A percentile compares a stretch with the other conserved stretches of the same genome.
Evolutionary conservation across 2,888 invertebrate species (phyloP).

Genomic region (Trileptium ribeirensis): DNA sequence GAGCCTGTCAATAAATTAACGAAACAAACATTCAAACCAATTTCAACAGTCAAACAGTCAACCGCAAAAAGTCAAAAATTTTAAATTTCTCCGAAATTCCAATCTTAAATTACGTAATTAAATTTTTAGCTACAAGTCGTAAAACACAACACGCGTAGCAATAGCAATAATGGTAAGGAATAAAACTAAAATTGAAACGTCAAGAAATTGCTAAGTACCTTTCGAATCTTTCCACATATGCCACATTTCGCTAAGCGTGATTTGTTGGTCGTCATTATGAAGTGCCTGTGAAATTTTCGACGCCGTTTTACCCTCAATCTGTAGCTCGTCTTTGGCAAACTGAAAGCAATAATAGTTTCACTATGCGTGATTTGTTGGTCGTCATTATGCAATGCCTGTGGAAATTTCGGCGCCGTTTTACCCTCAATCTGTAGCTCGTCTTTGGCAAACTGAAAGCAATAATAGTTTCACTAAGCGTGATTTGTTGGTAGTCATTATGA

Average conservation of each 20-base stretch:
- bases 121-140: no score
- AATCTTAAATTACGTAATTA: no score
- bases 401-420: slow-evolving; percentile 74
- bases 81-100: no score
- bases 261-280: slow-evolving; percentile 69
- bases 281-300: background rate
- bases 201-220: no score
- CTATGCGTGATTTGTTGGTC: slow-evolving; percentile 53
- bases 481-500: no score
- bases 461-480: background rate
- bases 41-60: no score
- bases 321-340: slow-evolving; percentile 90
- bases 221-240: slow-evolving; percentile 87
- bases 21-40: no score
- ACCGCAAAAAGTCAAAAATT: no score
- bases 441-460: slow-evolving; percentile 69
- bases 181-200: no score
- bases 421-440: slow-evolving; percentile 86
- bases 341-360: slow-evolving; percentile 58
- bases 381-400: slow-evolving; percentile 82
- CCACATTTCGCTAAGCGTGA: slow-evolving; percentile 94
- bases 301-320: slow-evolving; percentile 63
- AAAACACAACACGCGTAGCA: no score
- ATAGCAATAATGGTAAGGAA: no score
- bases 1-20: no score